Evolutionary conservation across 92 coral and sea anemone species (phyloP).

Genomic region (Heteractis magnifica): DNA sequence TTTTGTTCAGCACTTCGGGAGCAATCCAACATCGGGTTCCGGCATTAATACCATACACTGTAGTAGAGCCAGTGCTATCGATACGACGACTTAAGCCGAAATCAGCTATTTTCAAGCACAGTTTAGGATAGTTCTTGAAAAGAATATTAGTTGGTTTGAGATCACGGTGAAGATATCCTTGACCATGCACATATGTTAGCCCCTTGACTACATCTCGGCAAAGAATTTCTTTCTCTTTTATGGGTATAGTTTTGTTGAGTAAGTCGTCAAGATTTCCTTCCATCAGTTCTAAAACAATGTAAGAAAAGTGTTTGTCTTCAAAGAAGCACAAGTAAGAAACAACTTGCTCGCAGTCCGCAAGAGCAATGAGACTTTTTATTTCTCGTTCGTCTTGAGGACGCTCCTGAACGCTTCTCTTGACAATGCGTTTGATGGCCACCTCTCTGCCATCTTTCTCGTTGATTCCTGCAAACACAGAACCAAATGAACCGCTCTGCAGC

Average conservation of each 20-base stretch:
- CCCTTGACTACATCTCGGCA: conserved; percentile 36
- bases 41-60: conserved; percentile 1
- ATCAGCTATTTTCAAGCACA: conserved; percentile 19
- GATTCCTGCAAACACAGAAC: conserved; percentile 12
- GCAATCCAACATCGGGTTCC: conserved; percentile 38
- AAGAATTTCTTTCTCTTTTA: neutral
- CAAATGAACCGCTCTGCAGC: neutral
- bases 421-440: no score
- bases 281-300: neutral
- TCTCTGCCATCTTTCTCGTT: neutral
- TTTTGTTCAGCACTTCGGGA: conserved; percentile 5
- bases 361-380: no score
- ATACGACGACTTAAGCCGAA: conserved; percentile 18
- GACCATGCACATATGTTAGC: neutral
- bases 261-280: conserved; percentile 16
- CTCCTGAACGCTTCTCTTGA: no score
- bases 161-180: conserved; percentile 35
- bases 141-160: conserved; percentile 40
- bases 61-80: neutral
- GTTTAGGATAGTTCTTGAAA: neutral
- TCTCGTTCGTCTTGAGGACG: no score
- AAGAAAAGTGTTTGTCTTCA: neutral
- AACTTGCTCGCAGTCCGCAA: no score
- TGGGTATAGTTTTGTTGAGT: neutral
- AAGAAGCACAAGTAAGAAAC: no score